Conservation (phyloP, 2,797 vertebrate species). For the Trachurus trachurus region DNA sequence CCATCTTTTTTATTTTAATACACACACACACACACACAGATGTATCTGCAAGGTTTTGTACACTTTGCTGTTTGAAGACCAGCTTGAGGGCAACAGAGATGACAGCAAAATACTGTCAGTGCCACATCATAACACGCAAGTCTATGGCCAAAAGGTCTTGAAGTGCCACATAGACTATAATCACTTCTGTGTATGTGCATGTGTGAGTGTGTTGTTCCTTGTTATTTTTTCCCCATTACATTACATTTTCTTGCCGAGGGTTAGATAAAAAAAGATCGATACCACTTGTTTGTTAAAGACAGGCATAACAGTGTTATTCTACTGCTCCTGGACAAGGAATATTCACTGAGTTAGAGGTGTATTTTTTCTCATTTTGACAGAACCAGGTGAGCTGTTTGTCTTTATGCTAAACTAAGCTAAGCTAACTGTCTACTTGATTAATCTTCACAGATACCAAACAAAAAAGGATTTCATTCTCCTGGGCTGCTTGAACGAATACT, state of each 20-base stretch:
- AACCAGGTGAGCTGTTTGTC: not conserved
- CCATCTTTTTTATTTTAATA: not conserved
- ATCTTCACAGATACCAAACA: not conserved
- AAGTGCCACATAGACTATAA: constrained; percentile 31
- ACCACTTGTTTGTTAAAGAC: not conserved
- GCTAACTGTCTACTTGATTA: not conserved
- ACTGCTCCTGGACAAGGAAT: not conserved
- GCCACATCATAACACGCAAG: constrained; percentile 28
- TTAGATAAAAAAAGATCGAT: not conserved
- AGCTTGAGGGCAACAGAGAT: constrained; percentile 29
- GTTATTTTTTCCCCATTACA: no score
- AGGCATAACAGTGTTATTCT: not conserved
- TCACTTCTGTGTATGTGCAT: constrained; percentile 13
- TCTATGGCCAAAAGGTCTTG: constrained; percentile 46
- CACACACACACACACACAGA: not conserved
- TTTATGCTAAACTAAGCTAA: not conserved
- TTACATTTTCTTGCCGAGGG: not conserved
- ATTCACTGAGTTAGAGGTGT: not conserved
- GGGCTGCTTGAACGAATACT: not conserved
- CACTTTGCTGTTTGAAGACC: constrained; percentile 43
- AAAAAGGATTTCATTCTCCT: no score
- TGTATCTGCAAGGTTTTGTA: constrained; percentile 43
- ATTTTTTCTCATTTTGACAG: not conserved
- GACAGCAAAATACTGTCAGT: constrained; percentile 45
- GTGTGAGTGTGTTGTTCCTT: constrained; percentile 5